phyloP scores from a whole-genome alignment of 2,888 invertebrate genomes.

The Uloborus plumipes region DNA sequence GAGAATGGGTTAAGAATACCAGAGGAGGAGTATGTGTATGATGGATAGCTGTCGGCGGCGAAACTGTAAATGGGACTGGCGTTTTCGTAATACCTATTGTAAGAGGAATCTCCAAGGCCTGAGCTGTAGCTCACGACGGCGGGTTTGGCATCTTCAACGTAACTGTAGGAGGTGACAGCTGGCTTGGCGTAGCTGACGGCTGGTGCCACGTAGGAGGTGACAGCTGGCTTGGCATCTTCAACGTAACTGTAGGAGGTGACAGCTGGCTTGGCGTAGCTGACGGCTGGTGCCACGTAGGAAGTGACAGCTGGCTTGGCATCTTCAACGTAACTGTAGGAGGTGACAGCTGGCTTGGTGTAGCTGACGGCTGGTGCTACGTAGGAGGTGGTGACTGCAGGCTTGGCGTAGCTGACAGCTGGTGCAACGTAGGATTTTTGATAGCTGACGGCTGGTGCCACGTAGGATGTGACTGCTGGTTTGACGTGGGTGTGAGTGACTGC shows the following conservation, averaged over 20 bases:
- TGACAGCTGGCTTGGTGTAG: background rate
- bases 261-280: too few species aligned
- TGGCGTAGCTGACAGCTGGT: background rate
- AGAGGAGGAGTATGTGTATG: constrained; percentile 50
- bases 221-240: constrained; percentile 4
- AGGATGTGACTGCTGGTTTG: background rate
- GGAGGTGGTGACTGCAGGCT: constrained; percentile 4
- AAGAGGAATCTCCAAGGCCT: background rate
- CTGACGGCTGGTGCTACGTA: background rate
- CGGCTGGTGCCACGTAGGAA: constrained; percentile 4
- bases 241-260: background rate
- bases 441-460: background rate
- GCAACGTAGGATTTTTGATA: constrained; percentile 15
- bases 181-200: background rate
- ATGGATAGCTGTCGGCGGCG: constrained; percentile 31
- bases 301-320: background rate
- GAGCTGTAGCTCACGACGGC: constrained; percentile 21
- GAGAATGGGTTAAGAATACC: constrained; percentile 32
- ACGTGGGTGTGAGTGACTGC: background rate
- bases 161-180: constrained; percentile 31
- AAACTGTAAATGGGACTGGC: constrained; percentile 38
- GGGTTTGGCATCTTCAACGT: constrained; percentile 17
- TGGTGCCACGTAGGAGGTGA: background rate
- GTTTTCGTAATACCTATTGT: constrained; percentile 12
- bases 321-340: constrained; percentile 30